Evolutionary conservation across 2,113 vertebrate genomes (phyloP).

Genomic region (Catharus bicknelli): DNA sequence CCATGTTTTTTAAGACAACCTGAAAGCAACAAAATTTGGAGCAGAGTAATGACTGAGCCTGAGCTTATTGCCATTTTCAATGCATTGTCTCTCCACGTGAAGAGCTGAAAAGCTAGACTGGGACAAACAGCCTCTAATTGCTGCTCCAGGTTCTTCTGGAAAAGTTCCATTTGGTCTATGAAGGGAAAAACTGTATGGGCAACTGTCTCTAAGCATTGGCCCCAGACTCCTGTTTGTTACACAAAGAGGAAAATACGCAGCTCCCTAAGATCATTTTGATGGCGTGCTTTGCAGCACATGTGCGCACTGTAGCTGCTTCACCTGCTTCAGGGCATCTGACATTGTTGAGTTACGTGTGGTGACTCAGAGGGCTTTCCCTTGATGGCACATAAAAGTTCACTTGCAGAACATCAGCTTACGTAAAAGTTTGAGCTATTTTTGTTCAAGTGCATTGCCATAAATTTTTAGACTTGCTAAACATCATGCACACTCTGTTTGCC

Average conservation of each 20-base stretch:
- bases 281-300: neutral
- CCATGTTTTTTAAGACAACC: neutral
- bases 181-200: neutral
- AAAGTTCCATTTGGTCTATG: neutral
- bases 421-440: conserved; percentile 46
- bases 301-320: neutral
- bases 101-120: neutral
- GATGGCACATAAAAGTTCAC: conserved; percentile 7
- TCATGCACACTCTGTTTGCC: neutral
- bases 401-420: neutral
- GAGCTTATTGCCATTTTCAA: neutral
- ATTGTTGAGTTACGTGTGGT: neutral
- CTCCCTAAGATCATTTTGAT: neutral
- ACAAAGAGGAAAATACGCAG: neutral
- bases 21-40: neutral
- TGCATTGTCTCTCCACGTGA: fast-evolving
- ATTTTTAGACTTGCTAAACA: conserved; percentile 33
- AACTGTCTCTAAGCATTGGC: neutral
- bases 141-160: neutral
- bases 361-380: conserved; percentile 35
- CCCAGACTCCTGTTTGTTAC: neutral
- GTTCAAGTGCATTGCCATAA: neutral
- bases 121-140: neutral
- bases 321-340: neutral
- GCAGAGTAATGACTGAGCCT: neutral